Conservation (phyloP, 2,888 invertebrate genomes). For the Pachliopta kotzebuea region DNA sequence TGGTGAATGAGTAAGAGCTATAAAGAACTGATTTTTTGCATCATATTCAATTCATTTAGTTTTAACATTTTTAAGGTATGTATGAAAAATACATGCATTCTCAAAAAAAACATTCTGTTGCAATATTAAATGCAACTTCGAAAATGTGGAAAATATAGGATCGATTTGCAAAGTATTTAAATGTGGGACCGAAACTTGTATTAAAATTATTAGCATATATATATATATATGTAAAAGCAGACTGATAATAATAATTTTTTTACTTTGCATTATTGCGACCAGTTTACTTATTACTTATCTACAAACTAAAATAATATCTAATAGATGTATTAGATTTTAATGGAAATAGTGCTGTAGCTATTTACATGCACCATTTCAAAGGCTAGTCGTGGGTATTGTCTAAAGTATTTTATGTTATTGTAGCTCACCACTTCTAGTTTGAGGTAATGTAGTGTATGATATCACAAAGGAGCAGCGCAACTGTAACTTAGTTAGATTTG, state of each 20-base stretch:
- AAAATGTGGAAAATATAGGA: conserved; percentile 35
- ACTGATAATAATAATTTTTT: conserved; percentile 35
- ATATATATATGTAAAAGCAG: conserved; percentile 23
- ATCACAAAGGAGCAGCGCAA: conserved; percentile 6
- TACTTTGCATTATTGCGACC: conserved; percentile 30
- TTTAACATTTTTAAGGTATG: background rate
- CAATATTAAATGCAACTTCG: conserved; percentile 28
- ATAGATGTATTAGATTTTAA: conserved; percentile 1
- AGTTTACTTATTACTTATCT: background rate
- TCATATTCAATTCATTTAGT: conserved; percentile 28
- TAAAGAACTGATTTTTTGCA: conserved; percentile 17
- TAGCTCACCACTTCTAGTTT: conserved; percentile 38
- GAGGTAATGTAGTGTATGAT: conserved; percentile 37
- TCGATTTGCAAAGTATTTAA: conserved; percentile 54
- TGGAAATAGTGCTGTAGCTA: conserved; percentile 21
- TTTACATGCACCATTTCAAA: conserved; percentile 57
- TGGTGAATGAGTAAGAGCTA: conserved; percentile 16
- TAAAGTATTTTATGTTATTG: conserved; percentile 40
- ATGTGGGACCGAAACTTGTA: conserved; percentile 64
- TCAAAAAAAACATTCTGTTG: conserved; percentile 11
- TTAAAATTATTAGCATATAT: conserved; percentile 50
- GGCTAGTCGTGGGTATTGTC: conserved; percentile 65
- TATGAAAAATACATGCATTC: conserved; percentile 3
- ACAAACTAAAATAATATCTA: background rate
- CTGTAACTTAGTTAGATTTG: conserved; percentile 4